Conservation (phyloP, 2,888 invertebrate genomes). For the Cantharis nigra region DNA sequence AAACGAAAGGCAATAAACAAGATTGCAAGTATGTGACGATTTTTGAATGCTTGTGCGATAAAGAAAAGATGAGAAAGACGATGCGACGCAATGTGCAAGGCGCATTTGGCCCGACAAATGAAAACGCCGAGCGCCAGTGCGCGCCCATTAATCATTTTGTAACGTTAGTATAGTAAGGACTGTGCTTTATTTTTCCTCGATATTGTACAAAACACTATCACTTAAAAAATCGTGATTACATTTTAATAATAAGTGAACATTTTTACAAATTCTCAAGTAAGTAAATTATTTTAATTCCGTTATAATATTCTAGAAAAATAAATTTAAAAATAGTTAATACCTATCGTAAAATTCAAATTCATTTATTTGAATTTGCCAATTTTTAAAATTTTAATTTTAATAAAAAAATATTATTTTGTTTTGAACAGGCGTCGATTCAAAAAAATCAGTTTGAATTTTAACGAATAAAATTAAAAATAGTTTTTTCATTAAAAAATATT, state of each 20-base stretch:
- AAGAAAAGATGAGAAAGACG: constrained; percentile 3
- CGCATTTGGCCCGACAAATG: constrained; percentile 10
- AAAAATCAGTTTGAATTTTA: neutral
- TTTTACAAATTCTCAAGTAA: neutral
- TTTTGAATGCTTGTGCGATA: constrained; percentile 6
- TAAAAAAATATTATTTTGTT: too few relatives aligned
- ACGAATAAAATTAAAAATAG: neutral
- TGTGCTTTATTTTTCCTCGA: neutral
- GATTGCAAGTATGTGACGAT: constrained; percentile 8
- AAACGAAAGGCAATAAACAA: neutral
- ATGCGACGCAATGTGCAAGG: constrained; percentile 14
- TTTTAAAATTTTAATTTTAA: neutral
- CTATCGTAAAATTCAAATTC: neutral
- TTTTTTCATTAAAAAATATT: neutral
- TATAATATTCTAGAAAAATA: neutral
- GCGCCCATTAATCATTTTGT: constrained; percentile 11
- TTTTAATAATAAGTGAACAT: neutral
- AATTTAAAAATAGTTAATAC: neutral
- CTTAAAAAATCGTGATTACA: neutral
- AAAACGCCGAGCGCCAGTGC: constrained; percentile 9
- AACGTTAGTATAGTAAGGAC: neutral
- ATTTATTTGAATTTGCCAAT: neutral
- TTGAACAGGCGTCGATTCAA: neutral
- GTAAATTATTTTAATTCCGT: neutral
- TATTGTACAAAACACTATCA: neutral